phyloP scores from a whole-genome alignment of 2,888 invertebrate species.

The Leucozona laternaria region DNA sequence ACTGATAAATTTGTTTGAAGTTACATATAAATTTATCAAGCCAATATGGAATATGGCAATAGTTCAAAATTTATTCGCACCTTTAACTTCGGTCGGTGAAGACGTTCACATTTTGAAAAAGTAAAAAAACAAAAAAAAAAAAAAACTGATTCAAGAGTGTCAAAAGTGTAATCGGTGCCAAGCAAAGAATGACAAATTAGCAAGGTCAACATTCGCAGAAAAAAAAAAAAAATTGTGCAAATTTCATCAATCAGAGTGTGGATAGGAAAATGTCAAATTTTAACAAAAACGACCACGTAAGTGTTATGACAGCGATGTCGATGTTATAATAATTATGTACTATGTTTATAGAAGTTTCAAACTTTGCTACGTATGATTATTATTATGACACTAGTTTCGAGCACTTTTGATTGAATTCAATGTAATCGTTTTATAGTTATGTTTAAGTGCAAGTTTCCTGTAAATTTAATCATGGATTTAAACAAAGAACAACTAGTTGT shows the following conservation, averaged over 20 bases:
- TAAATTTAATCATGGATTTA: not conserved
- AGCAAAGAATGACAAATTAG: constrained; percentile 51
- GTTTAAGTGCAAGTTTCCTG: not conserved
- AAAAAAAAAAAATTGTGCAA: not conserved
- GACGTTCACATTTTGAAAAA: constrained; percentile 13
- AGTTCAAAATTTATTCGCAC: constrained; percentile 54
- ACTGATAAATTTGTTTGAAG: constrained; percentile 63
- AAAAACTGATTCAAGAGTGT: constrained; percentile 31
- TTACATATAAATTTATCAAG: constrained; percentile 26
- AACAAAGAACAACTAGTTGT: not conserved
- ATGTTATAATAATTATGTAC: not conserved
- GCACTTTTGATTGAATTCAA: constrained; percentile 4
- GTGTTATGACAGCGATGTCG: constrained; percentile 19
- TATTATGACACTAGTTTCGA: not conserved
- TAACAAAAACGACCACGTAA: constrained; percentile 67
- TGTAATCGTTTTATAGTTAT: constrained; percentile 2
- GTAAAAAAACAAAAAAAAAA: constrained; percentile 14
- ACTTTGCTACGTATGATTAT: not conserved
- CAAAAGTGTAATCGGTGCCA: constrained; percentile 17
- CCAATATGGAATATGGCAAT: constrained; percentile 49
- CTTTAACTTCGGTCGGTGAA: constrained; percentile 54
- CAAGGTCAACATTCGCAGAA: not conserved
- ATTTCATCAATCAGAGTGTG: constrained; percentile 32
- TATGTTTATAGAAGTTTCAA: not conserved
- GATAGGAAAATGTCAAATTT: constrained; percentile 54